Percentiles rank a stretch among this genome's conserved stretches.
These are phyloP conservation scores for Phylloscopus whistleri DNA, from an alignment of 2,113 vertebrate genomes.

Conservation along the genomic window DNA sequence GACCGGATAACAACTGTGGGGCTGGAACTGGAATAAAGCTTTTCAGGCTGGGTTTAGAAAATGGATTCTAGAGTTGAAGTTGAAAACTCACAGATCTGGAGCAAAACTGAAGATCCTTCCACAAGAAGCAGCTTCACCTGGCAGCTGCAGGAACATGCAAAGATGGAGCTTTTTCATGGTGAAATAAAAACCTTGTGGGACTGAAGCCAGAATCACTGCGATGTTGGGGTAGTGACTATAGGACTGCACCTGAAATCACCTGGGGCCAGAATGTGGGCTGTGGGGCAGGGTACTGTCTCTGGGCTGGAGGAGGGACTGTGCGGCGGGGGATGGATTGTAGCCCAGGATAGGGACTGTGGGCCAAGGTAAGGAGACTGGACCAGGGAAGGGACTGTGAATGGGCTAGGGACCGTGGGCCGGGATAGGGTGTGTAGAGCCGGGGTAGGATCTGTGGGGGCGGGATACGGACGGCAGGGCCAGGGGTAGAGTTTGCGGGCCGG, in stretches of 20 bases:
- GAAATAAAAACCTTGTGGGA: not conserved
- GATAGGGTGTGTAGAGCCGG: rapidly evolving
- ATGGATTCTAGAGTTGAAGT: not conserved
- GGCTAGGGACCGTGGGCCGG: rapidly evolving
- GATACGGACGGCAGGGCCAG: rapidly evolving
- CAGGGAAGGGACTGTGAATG: rapidly evolving
- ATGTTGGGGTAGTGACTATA: rapidly evolving
- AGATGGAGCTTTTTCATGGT: too few relatives aligned
- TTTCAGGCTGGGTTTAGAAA: not conserved
- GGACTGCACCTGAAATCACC: not conserved
- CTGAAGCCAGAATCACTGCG: rapidly evolving
- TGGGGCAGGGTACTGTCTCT: rapidly evolving
- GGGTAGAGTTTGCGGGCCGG: rapidly evolving
- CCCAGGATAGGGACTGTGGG: rapidly evolving
- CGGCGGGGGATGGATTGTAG: rapidly evolving
- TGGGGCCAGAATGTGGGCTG: rapidly evolving
- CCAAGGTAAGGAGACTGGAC: rapidly evolving
- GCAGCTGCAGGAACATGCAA: not conserved
- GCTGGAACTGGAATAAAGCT: not conserved
- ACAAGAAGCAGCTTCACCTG: not conserved
- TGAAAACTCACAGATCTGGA: not conserved
- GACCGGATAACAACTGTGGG: not conserved
- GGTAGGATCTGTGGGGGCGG: rapidly evolving
- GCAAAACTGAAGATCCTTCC: not conserved
- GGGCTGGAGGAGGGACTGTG: rapidly evolving